phyloP scores from a whole-genome alignment of 1,140 invertebrate species.

The Drosophila tani region DNA sequence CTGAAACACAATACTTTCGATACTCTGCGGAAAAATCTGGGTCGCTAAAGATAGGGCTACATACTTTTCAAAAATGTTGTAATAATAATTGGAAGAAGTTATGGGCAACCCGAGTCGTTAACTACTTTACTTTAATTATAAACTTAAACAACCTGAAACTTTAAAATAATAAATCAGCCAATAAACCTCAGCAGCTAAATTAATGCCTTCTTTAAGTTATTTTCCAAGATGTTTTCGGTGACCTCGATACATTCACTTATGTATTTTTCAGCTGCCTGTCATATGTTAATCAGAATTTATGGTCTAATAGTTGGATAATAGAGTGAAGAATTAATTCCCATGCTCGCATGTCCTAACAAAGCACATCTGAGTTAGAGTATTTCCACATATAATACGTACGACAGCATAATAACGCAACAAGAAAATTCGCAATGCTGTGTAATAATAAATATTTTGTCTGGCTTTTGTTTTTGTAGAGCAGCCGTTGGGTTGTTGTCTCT shows the following conservation, averaged over 20 bases:
- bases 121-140: too few relatives aligned
- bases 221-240: conserved; percentile 8
- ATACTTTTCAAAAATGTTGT: neutral
- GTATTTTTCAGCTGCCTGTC: conserved; percentile 2
- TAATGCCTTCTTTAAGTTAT: neutral
- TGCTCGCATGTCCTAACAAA: conserved; percentile 24
- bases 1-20: conserved; percentile 16
- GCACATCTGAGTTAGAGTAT: conserved; percentile 32
- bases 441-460: conserved; percentile 82
- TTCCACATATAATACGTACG: conserved; percentile 7
- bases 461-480: conserved; percentile 58
- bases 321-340: conserved; percentile 21
- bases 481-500: conserved; percentile 17
- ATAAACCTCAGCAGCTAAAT: neutral
- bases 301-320: conserved; percentile 30
- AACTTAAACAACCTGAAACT: too few relatives aligned
- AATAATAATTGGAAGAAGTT: neutral
- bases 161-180: neutral
- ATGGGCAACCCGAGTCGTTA: too few relatives aligned
- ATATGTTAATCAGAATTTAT: conserved; percentile 33
- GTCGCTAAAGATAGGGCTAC: neutral
- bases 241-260: conserved; percentile 24
- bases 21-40: conserved; percentile 24
- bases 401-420: conserved; percentile 23
- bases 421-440: conserved; percentile 66